Base-by-base conservation (phyloP, 2,797 vertebrate genomes). In the Myiotriccus ornatus region DNA sequence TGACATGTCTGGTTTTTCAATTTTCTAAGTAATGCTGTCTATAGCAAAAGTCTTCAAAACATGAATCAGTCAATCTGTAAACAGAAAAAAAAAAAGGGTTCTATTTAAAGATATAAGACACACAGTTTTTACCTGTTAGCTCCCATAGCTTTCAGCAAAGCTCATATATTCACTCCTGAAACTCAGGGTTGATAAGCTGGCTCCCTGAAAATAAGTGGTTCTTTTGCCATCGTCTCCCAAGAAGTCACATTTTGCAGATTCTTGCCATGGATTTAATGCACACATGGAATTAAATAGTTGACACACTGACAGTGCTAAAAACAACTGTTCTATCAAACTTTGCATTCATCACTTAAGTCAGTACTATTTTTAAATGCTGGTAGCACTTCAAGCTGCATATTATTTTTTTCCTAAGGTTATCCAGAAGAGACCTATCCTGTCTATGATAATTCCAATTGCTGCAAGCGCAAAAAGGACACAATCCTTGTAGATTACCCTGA, bases 341-440 rank as follows among this genome's bases (percentile, higher is more conserved):
- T 19, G n/a, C 28, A 62, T 60, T 76, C 19, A 13, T 68, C 76
- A 73, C 53, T 94, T 71, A 90, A 74, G 47, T 96, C 63, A 57
- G 62, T 73, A 12, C 71, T 93, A 41, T 79, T 94, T 75, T 82
- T 88, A 89, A 92, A 89, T 92, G 69, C 25, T 87, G 65, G 17
- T 93, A 85, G 93, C 64, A 50, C 69, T 89, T 85, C 89, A 78
- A 84, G 59, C 71, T 89, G 9, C 56, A 0, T 93, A 25, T 87
- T 43, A 5, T 25, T 90, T 96, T 95, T 79, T 94, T 96, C 84
- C 90, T 90, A 97, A 99, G 99, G 99, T 97, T 98, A 98, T 95
- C 98, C 98, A 19, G 98, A 99, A 96, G 99, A 99, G 97, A 99
- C 99, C 41, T 99, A 98, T 82, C 99, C 99, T 65, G 79, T 97